Evolutionary conservation across 2,888 invertebrate genomes (phyloP), one percentile per base, ranked within the genome.

Genomic region (Brenthis hecate): DNA sequence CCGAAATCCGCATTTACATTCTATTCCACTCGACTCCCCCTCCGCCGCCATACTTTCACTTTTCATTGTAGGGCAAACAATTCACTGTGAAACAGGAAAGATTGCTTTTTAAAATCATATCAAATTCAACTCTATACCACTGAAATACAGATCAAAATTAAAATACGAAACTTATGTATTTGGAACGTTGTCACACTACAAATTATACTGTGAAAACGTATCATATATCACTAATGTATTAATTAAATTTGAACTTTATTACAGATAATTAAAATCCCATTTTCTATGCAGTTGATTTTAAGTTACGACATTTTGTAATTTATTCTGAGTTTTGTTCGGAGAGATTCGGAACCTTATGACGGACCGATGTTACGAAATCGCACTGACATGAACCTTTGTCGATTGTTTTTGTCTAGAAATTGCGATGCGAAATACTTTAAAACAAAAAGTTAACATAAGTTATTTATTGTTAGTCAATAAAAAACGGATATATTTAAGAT

Each of bases 301-400:
- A 28, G 28, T 28, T 28, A 28, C 0, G 28, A 28, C 28, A 28
- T 28, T 28, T 28, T 28, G 28, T 28, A 28, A 28, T 28, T 28
- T 28, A 4, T 5, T 0, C 28, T 63, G 67, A 72, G 65, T 76
- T 83, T 82, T 81, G 84, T 82, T 80, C 83, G 85, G 87, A 88
- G 90, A 92, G 91, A 91, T 92, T 89, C 84, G 81, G 86, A 89
- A 85, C 85, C 89, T 91, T 91, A 86, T 87, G 89, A 88, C 88
- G 88, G 86, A 83, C 85, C 67, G 69, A 83, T 85, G 81, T 92
- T 91, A 91, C 90, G 91, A 91, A 91, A 92, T 87, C 85, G 80
- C 79, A 84, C 84, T 87, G 84, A 87, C 88, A 86, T 82, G 85
- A 84, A 84, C 84, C 85, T 85, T 84, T 82, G 80, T 76, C 77